Base-by-base conservation (phyloP, 2,113 vertebrate species). In the Odontophorus gujanensis region DNA sequence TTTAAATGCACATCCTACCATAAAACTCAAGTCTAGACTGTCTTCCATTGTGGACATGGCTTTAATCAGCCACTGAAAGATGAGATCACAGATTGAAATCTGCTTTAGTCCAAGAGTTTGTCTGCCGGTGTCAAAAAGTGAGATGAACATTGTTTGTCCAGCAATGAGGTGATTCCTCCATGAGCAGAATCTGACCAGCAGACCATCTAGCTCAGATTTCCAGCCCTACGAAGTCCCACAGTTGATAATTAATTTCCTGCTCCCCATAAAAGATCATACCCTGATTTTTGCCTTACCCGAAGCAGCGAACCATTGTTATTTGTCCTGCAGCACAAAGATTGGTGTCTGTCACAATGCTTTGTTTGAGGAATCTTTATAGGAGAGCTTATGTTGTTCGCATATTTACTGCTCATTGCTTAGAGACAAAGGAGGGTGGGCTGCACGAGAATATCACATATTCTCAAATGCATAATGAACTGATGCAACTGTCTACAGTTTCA, bases 31-130 rank as follows among this genome's bases (percentile, higher is more conserved):
- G 16, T 83, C 51, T 45, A 62, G 55, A 13, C 22, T 67, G 2
- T 11, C 12, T 87, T 45, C 50, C 30, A 36, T 38, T 7, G 38
- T 43, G 40, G 42, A 26, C 59, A 32, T 73, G 42, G 34, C 47
- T 87, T 89, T 75, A 74, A 43, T 51, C 50, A 83, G 38, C 38
- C 48, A 45, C 59, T 40, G 47, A 61, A 74, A 82, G 34, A n/a
- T 36, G 55, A 82, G 15, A 80, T 34, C 71, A 71, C 1, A 3
- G 30, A 11, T 1, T 28, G 48, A 71, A 89, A 43, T 83, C 43
- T 47, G 20, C 30, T 85, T 74, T 51, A 55, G 81, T 77, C 77
- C 0, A 0, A 69, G 61, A 6, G 32, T 81, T 87, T 2, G 0
- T 59, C 13, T 59, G 67, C 63, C 40, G 30, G 0, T 55, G n/a